A percentile compares a stretch with the other conserved stretches of the same genome.
Evolutionary conservation across 2,797 vertebrate genomes (phyloP).

Genomic region (Acrossocheilus fasciatus): DNA sequence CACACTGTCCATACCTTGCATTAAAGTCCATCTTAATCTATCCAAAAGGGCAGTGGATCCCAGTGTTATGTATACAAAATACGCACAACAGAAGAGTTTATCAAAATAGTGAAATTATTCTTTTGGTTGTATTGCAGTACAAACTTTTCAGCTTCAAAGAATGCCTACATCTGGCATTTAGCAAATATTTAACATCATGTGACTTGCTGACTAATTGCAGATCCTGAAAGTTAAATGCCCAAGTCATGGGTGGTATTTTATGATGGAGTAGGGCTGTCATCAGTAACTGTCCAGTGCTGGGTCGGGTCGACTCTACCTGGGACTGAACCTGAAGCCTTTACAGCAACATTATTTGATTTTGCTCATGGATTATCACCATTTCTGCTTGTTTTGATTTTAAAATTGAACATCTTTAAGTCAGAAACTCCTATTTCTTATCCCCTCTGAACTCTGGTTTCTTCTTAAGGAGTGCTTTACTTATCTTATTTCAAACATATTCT

Average conservation of each 20-base stretch:
- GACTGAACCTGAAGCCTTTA: background rate
- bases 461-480: background rate
- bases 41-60: background rate
- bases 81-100: background rate
- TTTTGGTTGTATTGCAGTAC: no score
- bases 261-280: background rate
- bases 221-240: slow-evolving; percentile 1
- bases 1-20: background rate
- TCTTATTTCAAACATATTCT: background rate
- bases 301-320: background rate
- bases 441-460: background rate
- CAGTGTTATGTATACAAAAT: background rate
- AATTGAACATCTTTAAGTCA: background rate
- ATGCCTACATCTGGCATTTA: background rate
- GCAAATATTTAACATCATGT: background rate
- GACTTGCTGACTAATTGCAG: background rate
- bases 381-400: background rate
- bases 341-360: background rate
- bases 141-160: background rate
- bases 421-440: background rate
- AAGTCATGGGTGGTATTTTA: slow-evolving; percentile 14
- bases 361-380: background rate
- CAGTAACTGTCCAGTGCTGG: background rate
- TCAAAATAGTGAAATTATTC: background rate
- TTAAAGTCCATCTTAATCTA: background rate